Conservation (phyloP, 2,797 vertebrate genomes). For the Steatocranus sp. region DNA sequence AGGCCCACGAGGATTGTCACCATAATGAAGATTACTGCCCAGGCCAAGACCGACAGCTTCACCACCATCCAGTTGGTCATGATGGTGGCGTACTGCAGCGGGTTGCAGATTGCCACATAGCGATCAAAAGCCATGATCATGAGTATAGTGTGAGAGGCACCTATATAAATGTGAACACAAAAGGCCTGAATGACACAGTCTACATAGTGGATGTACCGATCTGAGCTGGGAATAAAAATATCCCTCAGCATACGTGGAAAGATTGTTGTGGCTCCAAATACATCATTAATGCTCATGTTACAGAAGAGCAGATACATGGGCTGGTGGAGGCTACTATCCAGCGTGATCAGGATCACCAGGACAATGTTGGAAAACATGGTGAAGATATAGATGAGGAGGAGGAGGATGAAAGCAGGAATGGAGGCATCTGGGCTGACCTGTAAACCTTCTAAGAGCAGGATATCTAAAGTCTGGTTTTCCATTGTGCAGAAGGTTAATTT, state of each 20-base stretch:
- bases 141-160: background rate
- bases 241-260: background rate
- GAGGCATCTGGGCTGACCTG: background rate
- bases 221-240: background rate
- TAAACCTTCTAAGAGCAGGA: background rate
- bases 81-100: background rate
- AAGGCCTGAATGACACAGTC: background rate
- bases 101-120: background rate
- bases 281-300: background rate
- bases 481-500: background rate
- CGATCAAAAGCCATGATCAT: background rate
- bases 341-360: background rate
- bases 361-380: background rate
- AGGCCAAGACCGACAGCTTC: background rate
- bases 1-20: background rate
- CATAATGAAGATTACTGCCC: accelerated
- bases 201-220: background rate
- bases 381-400: background rate
- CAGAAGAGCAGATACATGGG: background rate
- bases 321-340: background rate
- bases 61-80: background rate
- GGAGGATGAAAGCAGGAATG: accelerated
- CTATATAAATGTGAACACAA: background rate
- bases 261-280: accelerated
- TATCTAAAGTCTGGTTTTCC: background rate